phyloP scores from a whole-genome alignment of 2,797 vertebrate species.

The Natrix natrix region DNA sequence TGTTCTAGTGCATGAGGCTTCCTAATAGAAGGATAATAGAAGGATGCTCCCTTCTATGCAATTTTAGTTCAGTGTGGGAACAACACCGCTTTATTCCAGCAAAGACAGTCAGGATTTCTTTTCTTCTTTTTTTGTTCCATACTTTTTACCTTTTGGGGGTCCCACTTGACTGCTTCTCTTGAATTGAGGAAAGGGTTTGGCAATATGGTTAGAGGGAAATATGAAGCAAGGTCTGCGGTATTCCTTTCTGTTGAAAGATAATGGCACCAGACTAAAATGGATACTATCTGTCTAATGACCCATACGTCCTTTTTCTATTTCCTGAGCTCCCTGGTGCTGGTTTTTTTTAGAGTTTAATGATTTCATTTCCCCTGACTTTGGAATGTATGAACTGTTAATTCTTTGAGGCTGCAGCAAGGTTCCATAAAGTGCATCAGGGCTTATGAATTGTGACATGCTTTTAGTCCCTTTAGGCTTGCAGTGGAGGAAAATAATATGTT shows the following conservation, averaged over 20 bases:
- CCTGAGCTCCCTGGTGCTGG: slow-evolving; percentile 5
- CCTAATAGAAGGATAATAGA: not conserved
- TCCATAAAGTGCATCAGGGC: not conserved
- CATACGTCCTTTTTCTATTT: slow-evolving; percentile 27
- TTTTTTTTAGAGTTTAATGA: slow-evolving; percentile 6
- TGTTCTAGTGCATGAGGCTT: too few species aligned
- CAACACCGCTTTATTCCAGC: not conserved
- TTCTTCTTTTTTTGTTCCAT: not conserved
- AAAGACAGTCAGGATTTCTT: not conserved
- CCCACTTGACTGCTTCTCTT: not conserved
- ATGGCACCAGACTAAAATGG: slow-evolving; percentile 6
- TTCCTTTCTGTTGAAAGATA: slow-evolving; percentile 26
- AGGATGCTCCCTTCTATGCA: not conserved
- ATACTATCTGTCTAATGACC: slow-evolving; percentile 28
- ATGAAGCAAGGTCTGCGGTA: not conserved
- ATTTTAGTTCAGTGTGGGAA: not conserved
- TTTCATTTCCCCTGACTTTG: not conserved
- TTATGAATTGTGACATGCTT: not conserved
- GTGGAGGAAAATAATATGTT: not conserved
- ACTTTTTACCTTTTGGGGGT: not conserved
- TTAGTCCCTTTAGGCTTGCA: not conserved
- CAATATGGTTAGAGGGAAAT: not conserved
- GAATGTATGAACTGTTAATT: not conserved
- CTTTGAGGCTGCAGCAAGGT: not conserved
- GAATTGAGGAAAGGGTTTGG: not conserved